phyloP scores from a whole-genome alignment of 2,888 invertebrate species.

The Lepidonotus clava region DNA sequence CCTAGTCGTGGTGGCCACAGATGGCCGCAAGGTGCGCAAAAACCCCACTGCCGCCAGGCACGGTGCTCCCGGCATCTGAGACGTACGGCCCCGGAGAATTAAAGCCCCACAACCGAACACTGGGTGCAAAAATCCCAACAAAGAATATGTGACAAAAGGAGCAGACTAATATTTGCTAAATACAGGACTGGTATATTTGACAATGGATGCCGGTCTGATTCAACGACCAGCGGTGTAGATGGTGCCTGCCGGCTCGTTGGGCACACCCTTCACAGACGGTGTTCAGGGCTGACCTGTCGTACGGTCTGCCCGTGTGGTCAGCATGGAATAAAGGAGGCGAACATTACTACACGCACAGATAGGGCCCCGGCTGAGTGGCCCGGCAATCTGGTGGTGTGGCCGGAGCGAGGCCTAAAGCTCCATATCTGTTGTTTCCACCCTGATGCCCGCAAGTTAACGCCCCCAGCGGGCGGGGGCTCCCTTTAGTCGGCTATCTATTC shows the following conservation, averaged over 20 bases:
- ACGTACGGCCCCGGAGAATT: neutral
- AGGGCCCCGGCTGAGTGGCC: neutral
- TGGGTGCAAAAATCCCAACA: neutral
- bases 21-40: neutral
- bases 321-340: neutral
- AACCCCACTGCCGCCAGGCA: neutral
- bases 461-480: slow-evolving; percentile 38
- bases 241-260: neutral
- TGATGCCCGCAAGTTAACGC: slow-evolving; percentile 50
- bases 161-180: neutral
- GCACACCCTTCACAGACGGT: neutral
- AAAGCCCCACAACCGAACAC: neutral
- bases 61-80: neutral
- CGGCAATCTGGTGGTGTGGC: neutral
- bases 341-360: slow-evolving; percentile 21
- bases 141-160: neutral
- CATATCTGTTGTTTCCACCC: slow-evolving; percentile 54
- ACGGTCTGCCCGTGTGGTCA: neutral
- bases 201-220: neutral
- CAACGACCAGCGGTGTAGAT: neutral
- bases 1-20: neutral
- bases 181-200: neutral
- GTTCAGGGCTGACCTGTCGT: neutral
- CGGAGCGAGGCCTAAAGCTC: slow-evolving; percentile 30
- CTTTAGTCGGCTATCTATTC: slow-evolving; percentile 37